Conservation (phyloP, 2,113 vertebrate species). For the Myotis brandtii region DNA sequence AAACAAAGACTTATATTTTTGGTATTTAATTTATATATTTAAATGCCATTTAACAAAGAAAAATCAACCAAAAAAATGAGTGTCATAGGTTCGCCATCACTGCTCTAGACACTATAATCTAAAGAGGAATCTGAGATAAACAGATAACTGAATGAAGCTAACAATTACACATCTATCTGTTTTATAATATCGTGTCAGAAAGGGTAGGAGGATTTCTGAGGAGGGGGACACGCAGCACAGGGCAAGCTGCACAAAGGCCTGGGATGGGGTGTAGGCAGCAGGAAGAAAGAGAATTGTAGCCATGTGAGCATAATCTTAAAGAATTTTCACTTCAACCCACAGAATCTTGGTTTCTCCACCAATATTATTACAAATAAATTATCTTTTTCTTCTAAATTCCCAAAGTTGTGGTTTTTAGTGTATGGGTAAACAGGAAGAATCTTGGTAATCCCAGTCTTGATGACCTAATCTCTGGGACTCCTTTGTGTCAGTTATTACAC, state of each 20-base stretch:
- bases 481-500: neutral
- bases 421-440: neutral
- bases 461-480: neutral
- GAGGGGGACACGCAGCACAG: neutral
- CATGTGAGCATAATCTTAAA: neutral
- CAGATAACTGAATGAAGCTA: neutral
- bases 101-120: neutral
- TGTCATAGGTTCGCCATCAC: no score
- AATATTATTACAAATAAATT: neutral
- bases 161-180: neutral
- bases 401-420: neutral
- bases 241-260: neutral
- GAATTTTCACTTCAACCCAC: neutral
- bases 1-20: no score
- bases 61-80: no score
- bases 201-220: neutral
- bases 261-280: no score
- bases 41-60: no score
- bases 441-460: neutral
- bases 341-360: neutral
- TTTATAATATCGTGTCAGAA: neutral
- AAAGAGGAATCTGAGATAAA: neutral
- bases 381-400: constrained; percentile 21
- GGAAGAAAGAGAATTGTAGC: neutral
- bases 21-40: no score